Evolutionary conservation across 2,888 invertebrate species (phyloP).

Genomic region (Tiphia femorata): DNA sequence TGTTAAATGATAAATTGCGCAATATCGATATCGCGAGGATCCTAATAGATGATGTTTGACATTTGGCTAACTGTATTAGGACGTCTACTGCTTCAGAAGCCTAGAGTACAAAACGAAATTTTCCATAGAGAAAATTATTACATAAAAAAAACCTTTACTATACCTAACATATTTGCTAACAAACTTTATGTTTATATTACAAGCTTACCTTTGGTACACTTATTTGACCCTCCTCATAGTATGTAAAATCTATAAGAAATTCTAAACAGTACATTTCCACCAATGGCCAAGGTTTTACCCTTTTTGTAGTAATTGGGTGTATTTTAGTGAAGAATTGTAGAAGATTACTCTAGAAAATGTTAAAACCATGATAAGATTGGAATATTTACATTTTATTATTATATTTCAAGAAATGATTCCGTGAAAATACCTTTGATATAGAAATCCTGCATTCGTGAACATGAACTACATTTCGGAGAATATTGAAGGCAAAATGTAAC

Average conservation of each 20-base stretch:
- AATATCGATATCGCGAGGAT: conserved; percentile 70
- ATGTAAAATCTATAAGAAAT: conserved; percentile 71
- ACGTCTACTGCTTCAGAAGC: conserved; percentile 64
- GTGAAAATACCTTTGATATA: conserved; percentile 77
- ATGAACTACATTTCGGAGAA: conserved; percentile 71
- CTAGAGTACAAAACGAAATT: conserved; percentile 40
- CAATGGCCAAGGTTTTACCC: conserved; percentile 71
- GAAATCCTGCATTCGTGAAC: conserved; percentile 75
- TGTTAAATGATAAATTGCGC: conserved; percentile 73
- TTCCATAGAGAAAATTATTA: neutral
- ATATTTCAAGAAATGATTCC: too few species aligned
- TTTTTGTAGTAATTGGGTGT: conserved; percentile 71
- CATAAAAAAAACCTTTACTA: neutral
- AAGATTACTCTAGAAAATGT: conserved; percentile 68
- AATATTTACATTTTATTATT: neutral
- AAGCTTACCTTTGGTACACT: conserved; percentile 70
- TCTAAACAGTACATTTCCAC: conserved; percentile 72
- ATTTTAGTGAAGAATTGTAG: conserved; percentile 69
- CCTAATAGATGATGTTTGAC: conserved; percentile 52
- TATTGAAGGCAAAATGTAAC: conserved; percentile 70
- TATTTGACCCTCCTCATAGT: conserved; percentile 72
- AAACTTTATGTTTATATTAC: conserved; percentile 4
- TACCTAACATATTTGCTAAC: too few species aligned
- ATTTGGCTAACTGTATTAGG: conserved; percentile 59
- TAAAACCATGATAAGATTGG: too few species aligned